Base-by-base conservation (phyloP, 2,888 invertebrate genomes). In the Synergus umbraculus region DNA sequence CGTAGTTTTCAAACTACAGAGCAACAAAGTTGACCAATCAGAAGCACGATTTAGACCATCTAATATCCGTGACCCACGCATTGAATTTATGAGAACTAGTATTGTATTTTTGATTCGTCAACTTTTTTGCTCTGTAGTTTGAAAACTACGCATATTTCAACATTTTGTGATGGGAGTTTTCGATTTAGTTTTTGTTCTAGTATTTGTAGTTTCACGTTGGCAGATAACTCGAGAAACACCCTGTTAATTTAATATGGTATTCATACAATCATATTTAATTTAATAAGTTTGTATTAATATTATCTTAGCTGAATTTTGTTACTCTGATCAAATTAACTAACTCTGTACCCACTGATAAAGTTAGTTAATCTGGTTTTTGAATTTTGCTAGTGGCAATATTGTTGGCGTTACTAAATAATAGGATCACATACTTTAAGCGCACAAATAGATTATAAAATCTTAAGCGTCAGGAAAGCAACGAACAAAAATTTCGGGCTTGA, bases 341-440 rank as follows among this genome's bases (percentile, higher is more conserved):
- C 60, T 63, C 8, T 10, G 10, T 5, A 18, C 4, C 18, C 10
- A 63, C 29, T 22, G 5, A 3, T 10, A n/a, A 22, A 18, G 60
- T 29, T 22, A 22, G 22, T 29, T 63, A 18, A 22, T 22, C 29
- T n/a, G 43, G n/a, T 67, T 66, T 10, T 18, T n/a, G 13, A 67
- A 67, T 73, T 73, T 29, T 54, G 37, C 73, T 73, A 49, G 73
- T 73, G 49, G 73, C 73, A 73, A 37, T 73, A 49, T 54, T 73
- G 54, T 73, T 73, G 41, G 73, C 54, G 73, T 73, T 73, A 73
- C 15, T 73, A 73, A 73, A 29, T 54, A 15, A 73, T 54, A 73
- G 49, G 73, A 73, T 54, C 73, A 73, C 73, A 73, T 73, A 73
- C 37, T 54, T 73, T 73, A 73, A 54, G 49, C 49, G 73, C 73